Base-by-base conservation (phyloP, 2,888 invertebrate species). In the Luperina nickerlii region DNA sequence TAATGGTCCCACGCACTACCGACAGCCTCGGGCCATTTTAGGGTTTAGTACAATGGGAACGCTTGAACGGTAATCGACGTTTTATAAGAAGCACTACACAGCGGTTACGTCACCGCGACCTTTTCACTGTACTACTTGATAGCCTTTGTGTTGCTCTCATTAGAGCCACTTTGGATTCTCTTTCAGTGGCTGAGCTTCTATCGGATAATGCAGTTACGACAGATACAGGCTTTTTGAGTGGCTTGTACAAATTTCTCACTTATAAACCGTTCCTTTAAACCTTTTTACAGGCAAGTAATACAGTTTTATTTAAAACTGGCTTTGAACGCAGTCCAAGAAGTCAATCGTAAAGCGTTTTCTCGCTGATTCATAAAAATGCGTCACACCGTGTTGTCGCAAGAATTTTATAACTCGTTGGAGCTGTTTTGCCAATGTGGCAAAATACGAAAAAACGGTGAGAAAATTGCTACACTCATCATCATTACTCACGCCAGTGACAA, bases 11-110 rank as follows among this genome's bases (percentile, higher is more conserved):
- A 92, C 92, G 92, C 93, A 94, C 93, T 93, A 92, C 90, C 89
- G 88, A 89, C 92, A 91, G 92, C 91, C 92, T 91, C 92, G 87
- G 91, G 92, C 92, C 92, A 90, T 93, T 93, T 93, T 91, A 92
- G 94, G 93, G 93, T 93, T 93, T 93, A 93, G 93, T 91, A 95
- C 95, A 95, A 95, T 95, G 90, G 92, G 76, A 87, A 88, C 91
- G 93, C 93, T 92, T 90, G 92, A 93, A 91, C 93, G 92, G 93
- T 94, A 94, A 94, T 95, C 93, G 95, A 91, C 94, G 93, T 93
- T 95, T 93, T 94, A 92, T 94, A 94, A 94, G 93, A 92, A 94
- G 93, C 92, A 92, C 89, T 93, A 92, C 91, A 91, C 91, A 90
- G 91, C 86, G 84, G 92, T 93, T 91, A 91, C 93, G 92, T 91